phyloP scores from a whole-genome alignment of 2,113 vertebrate species.

The Myotis brandtii region DNA sequence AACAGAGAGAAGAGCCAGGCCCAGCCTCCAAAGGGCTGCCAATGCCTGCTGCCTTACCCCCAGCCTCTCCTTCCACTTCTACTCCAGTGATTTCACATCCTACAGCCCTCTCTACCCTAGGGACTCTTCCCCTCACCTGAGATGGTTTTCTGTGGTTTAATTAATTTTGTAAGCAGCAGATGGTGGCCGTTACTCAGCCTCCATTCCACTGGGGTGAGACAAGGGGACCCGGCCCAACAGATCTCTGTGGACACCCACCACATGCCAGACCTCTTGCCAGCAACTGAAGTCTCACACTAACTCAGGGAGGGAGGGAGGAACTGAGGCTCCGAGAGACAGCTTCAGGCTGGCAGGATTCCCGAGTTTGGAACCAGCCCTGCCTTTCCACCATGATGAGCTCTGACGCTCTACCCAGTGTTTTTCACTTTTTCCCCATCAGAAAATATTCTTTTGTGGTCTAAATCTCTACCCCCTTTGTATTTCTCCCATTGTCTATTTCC shows the following conservation, averaged over 20 bases:
- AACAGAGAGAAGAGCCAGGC: neutral
- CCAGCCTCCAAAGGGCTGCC: neutral
- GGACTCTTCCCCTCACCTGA: neutral
- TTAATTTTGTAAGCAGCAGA: neutral
- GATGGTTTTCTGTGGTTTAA: neutral
- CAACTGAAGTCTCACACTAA: neutral
- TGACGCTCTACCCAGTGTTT: neutral
- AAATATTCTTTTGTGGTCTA: neutral
- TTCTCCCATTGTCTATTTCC: neutral
- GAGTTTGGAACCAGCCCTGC: neutral
- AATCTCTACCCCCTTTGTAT: neutral
- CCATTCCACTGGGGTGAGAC: neutral
- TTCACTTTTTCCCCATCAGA: neutral
- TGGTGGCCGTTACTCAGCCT: neutral
- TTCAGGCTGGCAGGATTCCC: fast-evolving
- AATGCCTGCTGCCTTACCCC: neutral
- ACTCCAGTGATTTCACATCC: neutral
- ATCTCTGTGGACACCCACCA: neutral
- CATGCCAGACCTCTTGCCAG: fast-evolving
- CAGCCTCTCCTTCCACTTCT: neutral
- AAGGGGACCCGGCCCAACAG: neutral
- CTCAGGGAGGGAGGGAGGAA: neutral
- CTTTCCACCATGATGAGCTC: neutral
- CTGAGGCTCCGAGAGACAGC: neutral
- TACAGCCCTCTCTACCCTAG: neutral